Base-by-base conservation (phyloP, 2,797 vertebrate species). In the Sardinella longiceps region DNA sequence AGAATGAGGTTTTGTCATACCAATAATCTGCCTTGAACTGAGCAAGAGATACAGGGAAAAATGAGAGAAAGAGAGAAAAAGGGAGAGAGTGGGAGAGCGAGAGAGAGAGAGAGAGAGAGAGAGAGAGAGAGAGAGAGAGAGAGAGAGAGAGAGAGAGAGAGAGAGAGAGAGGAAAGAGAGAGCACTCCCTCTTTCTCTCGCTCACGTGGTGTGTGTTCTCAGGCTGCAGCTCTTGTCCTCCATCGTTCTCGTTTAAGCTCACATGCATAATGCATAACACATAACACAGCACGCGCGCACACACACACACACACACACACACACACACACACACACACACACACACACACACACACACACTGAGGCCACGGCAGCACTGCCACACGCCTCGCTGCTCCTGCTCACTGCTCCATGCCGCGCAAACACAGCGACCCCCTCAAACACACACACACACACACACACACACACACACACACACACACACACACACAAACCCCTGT, bases 231-330 rank as follows among this genome's bases (percentile, higher is more conserved):
- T 53, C 58, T 70, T 7, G 83, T 28, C 46, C 56, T 33, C 46
- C 48, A 45, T 81, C 74, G 50, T 63, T 74, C 18, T 83, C 83
- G 84, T 84, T 84, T 86, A 85, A 66, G 85, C 63, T 82, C 46
- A 53, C 39, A 66, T 70, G 84, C 86, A 88, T 82, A 83, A 85
- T 87, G 53, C 48, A 87, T 87, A 46, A 85, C 86, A 84, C 83
- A 89, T 70, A 85, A 50, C 85, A 85, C 45, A 66, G 25, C 25
- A 23, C 3, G 25, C 56, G 25, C 56, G 5, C 50, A 51, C 50
- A 5, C 50, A 51, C 50, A 60, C 56, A 60, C 56, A 60, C 53
- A 56, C 53, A 56, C 53, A 20, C 20, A 56, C 53, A 56, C 53
- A 58, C 56, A 58, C 56, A 58, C 56, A 58, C 56, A 20, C 20